Evolutionary conservation across 2,113 vertebrate species (phyloP).

Genomic region (Bombycilla garrulus): DNA sequence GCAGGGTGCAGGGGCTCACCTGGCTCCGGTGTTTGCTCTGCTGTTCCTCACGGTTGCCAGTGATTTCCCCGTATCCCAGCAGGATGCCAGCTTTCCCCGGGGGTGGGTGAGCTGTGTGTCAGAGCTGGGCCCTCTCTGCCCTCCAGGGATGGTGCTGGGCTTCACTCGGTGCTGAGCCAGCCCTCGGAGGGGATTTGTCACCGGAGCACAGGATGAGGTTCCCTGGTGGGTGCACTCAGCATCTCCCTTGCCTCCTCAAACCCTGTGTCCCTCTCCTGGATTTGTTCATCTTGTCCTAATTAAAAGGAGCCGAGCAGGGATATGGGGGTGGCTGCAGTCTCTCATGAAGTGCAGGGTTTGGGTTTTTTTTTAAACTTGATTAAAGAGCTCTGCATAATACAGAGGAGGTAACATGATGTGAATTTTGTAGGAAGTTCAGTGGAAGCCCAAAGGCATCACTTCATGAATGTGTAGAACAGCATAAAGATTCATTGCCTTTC

Average conservation of each 20-base stretch:
- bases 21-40: not conserved
- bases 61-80: not conserved
- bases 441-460: not conserved
- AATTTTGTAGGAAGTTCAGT: not conserved
- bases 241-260: not conserved
- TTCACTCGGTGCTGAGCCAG: rapidly evolving
- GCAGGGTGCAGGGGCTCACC: not conserved
- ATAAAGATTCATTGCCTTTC: not conserved
- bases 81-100: not conserved
- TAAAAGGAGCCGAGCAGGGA: not conserved
- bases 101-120: not conserved
- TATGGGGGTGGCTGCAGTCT: not conserved
- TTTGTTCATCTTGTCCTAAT: not conserved
- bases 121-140: not conserved
- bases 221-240: not conserved
- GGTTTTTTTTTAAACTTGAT: not conserved
- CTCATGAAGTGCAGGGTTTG: not conserved
- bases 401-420: not conserved
- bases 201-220: not conserved
- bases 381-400: not conserved
- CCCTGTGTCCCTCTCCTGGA: not conserved
- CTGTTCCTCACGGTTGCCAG: not conserved
- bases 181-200: not conserved
- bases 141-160: not conserved
- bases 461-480: not conserved